Base-by-base conservation (phyloP, 2,113 vertebrate species). In the Rhinolophus sinicus region DNA sequence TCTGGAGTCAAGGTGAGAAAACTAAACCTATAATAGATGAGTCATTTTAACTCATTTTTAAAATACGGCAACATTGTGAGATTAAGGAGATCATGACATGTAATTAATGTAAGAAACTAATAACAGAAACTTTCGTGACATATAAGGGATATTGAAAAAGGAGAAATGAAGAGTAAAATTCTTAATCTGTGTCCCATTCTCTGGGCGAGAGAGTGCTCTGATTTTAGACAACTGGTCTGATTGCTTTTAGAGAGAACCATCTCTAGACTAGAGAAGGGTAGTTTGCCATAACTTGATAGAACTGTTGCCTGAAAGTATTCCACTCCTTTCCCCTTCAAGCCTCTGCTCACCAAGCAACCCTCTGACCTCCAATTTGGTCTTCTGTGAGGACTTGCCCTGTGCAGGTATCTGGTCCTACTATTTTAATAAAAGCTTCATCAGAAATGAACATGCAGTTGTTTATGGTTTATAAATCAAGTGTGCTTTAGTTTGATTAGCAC, bases 191-290 rank as follows among this genome's bases (percentile, higher is more conserved):
- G 69, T 73, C 60, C 24, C 15, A 40, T 84, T 90, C 75, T 92
- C 22, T 90, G 62, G 28, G 47, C 22, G 72, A 62, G 47, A 60
- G 76, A 73, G 9, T 18, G 6, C 54, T 90, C 72, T 94, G 94
- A 93, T 91, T 97, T 94, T 94, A 94, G 91, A 62, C 35, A 58
- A 60, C 64, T 16, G 54, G 64, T 60, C 81, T 94, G 86, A 91
- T 93, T 91, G 94, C 95, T 93, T 97, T 97, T 88, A 86, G 93
- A 72, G 40, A 90, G 91, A 94, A 62, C 28, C 24, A 4, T 91
- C 56, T 52, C 72, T 94, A 54, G 50, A 75, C 67, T 5, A 92
- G 58, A 81, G 75, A 64, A 90, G 70, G 90, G 83, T 67, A 60
- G 8, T 72, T 92, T 90, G 88, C 96, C 67, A 67, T 90, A 69